Evolutionary conservation across 1,140 invertebrate genomes (phyloP), one percentile per base, ranked within the genome.

Genomic region (Calliopsis andreniformis): DNA sequence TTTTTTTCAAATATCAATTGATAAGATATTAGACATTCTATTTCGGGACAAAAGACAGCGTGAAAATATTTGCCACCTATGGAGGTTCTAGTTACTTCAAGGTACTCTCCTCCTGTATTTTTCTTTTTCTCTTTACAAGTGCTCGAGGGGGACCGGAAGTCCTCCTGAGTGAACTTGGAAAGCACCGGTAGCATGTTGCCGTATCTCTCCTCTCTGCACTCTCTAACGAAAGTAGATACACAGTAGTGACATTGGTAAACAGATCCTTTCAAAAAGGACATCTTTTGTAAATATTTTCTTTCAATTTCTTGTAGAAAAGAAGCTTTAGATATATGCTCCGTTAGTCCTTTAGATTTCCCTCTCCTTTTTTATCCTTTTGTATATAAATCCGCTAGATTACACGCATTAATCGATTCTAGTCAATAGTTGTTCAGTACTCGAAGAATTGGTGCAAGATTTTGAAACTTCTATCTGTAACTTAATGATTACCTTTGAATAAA

Each of bases 111-210:
- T 84, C 53, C 28, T 76, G 42, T 64, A 39, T 81, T 77, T 20
- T 8, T 30, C 35, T 67, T 20, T 49, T 81, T 62, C 69, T 56
- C 49, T 63, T 80, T 58, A 68, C 71, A 56, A 78, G 58, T 43
- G 45, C 45, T 72, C 42, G 28, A 30, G 45, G 51, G 39, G 45
- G 51, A 58, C 76, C 76, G 78, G 70, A 79, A 85, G 66, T 83
- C 51, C 45, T 81, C 58, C 80, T 23, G 78, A 77, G 61, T 51
- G 73, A 73, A 63, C 66, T 79, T 72, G 69, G 62, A 73, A 85
- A 84, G 75, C 72, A 75, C 73, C 70, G 80, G 70, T 85, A 83
- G 83, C 85, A 86, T 86, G 85, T 80, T 78, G 71, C 51, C 79
- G 70, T 69, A 56, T 78, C 59, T 75, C 51, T 77, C 69, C 78